A percentile compares a stretch with the other conserved stretches of the same genome.
phyloP scores from a whole-genome alignment of 2,888 invertebrate genomes.

The Leptogaster cylindrica region DNA sequence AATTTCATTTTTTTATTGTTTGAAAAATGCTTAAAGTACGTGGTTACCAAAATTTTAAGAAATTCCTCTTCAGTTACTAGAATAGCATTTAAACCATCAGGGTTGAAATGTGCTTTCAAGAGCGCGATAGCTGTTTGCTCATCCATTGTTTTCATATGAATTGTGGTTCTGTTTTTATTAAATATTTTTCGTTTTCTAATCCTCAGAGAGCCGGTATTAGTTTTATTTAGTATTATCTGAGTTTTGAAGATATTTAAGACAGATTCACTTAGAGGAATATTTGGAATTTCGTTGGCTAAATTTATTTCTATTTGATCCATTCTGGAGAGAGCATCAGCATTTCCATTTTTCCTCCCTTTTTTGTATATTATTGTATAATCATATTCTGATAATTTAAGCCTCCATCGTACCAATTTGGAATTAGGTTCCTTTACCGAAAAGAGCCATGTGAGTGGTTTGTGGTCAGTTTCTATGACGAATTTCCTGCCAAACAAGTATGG shows the following conservation, averaged over 20 bases:
- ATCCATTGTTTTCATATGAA: neutral
- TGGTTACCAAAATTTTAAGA: neutral
- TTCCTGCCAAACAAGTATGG: neutral
- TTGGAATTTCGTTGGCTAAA: neutral
- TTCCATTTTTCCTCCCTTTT: slow-evolving; percentile 27
- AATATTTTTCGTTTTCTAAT: neutral
- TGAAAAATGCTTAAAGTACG: too few relatives aligned
- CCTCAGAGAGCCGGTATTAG: neutral
- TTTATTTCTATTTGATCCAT: slow-evolving; percentile 1
- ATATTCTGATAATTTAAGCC: slow-evolving; percentile 22
- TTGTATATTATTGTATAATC: neutral
- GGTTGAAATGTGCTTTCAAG: neutral
- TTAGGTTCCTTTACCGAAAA: neutral
- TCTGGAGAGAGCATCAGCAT: slow-evolving; percentile 44
- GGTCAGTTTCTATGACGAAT: neutral
- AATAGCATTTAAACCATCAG: neutral
- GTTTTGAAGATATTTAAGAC: neutral
- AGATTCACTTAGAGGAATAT: neutral
- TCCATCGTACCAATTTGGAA: neutral
- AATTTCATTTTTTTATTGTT: too few relatives aligned
- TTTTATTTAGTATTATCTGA: neutral
- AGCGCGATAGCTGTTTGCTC: neutral
- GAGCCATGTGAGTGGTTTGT: neutral
- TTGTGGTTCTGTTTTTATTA: neutral
- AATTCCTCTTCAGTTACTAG: neutral